A percentile compares a stretch with the other conserved stretches of the same genome.
These are phyloP conservation scores for Muricea muricata DNA, from an alignment of 92 coral and sea anemone genomes.

Conservation along the genomic window DNA sequence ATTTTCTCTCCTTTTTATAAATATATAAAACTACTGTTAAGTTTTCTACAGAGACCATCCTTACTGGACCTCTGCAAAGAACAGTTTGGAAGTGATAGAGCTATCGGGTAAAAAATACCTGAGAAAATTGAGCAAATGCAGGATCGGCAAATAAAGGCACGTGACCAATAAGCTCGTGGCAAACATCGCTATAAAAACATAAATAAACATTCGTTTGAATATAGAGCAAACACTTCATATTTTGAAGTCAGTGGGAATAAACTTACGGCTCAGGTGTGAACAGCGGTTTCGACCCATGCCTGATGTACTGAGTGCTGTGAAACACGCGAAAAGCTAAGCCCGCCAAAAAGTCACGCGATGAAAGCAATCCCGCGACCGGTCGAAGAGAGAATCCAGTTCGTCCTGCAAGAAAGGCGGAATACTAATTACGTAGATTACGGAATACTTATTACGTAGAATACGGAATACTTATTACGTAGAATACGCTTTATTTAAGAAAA, in stretches of 20 bases:
- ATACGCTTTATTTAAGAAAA: too few species aligned
- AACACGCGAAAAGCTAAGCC: constrained; percentile 97
- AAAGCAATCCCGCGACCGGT: constrained; percentile 93
- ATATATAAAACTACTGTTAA: too few species aligned
- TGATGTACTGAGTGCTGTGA: constrained; percentile 98
- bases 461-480: too few species aligned
- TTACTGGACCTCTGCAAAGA: too few species aligned
- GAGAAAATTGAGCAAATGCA: constrained; percentile 95
- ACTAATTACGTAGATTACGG: not conserved
- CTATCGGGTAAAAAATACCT: constrained; percentile 72
- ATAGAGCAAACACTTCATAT: not conserved
- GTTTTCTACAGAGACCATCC: too few species aligned
- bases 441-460: too few species aligned
- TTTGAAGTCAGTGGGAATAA: not conserved
- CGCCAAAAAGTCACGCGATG: constrained; percentile 97
- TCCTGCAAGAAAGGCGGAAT: constrained; percentile 54
- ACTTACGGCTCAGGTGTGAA: constrained; percentile 99
- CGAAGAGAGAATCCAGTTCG: constrained; percentile 93
- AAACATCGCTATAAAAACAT: constrained; percentile 80
- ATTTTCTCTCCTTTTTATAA: too few species aligned
- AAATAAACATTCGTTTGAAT: not conserved
- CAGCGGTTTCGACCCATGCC: constrained; percentile 86
- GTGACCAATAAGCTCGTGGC: constrained; percentile 96
- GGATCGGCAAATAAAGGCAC: constrained; percentile 97
- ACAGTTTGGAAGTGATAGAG: too few species aligned